These are phyloP conservation scores for fruit fly (Drosophila melanogaster) DNA, from an alignment of 1,140 invertebrate species.

Conservation along the genomic window DNA sequence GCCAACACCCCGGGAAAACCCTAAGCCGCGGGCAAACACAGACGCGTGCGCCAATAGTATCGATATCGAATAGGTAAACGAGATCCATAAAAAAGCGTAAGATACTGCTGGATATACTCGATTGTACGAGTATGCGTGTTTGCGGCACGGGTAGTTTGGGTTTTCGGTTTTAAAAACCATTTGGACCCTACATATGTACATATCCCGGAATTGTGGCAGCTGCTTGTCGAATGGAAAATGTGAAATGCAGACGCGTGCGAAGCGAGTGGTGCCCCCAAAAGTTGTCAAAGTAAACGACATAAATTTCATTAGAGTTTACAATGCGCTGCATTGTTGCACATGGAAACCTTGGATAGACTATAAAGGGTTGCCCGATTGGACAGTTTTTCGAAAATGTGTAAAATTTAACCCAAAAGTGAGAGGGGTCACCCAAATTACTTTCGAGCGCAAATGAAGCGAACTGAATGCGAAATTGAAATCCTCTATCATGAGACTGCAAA, in stretches of 20 bases:
- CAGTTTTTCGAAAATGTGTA: conserved; percentile 67
- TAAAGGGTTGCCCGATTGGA: conserved; percentile 64
- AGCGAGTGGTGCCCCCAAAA: conserved; percentile 59
- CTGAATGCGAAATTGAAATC: conserved; percentile 11
- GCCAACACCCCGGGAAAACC: conserved; percentile 55
- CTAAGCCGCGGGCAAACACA: conserved; percentile 62
- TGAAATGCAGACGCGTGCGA: conserved; percentile 77
- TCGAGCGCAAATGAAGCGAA: conserved; percentile 52
- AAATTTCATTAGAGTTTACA: conserved; percentile 51
- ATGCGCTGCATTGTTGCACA: conserved; percentile 61
- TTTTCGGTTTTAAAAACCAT: conserved; percentile 57
- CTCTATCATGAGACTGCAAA: neutral
- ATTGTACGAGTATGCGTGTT: conserved; percentile 39
- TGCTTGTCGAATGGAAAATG: conserved; percentile 50
- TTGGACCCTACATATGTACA: conserved; percentile 16
- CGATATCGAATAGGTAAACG: conserved; percentile 75
- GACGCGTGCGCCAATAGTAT: conserved; percentile 70
- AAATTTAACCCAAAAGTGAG: conserved; percentile 62
- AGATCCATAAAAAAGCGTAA: conserved; percentile 64
- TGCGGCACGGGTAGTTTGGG: conserved; percentile 33
- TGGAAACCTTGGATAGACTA: neutral
- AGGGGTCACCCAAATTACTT: conserved; percentile 66
- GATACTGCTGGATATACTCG: conserved; percentile 22
- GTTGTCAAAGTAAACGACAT: conserved; percentile 42
- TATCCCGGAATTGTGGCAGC: conserved; percentile 55